A percentile compares a stretch with the other conserved stretches of the same genome.
These are phyloP conservation scores for Zeus faber DNA, from an alignment of 2,113 vertebrate species.

Conservation along the genomic window DNA sequence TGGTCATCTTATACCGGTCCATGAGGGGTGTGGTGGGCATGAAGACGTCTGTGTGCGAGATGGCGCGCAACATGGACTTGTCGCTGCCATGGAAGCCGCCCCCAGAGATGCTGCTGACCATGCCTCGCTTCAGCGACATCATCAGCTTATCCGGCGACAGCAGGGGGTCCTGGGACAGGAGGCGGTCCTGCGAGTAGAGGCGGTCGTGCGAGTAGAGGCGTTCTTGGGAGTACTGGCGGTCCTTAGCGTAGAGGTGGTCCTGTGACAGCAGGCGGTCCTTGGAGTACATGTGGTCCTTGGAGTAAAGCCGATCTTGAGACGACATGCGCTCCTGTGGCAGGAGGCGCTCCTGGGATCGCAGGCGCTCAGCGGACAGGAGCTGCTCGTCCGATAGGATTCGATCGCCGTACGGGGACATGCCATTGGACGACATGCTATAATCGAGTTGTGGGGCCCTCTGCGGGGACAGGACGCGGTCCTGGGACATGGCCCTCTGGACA, in stretches of 20 bases:
- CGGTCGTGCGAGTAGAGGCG: constrained; percentile 91
- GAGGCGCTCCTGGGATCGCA: constrained; percentile 83
- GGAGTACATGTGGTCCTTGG: constrained; percentile 91
- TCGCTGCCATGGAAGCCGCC: constrained; percentile 83
- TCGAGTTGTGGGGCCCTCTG: constrained; percentile 68
- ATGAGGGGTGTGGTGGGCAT: constrained; percentile 93
- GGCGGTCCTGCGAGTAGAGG: constrained; percentile 91
- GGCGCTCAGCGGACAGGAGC: constrained; percentile 84
- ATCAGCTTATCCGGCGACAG: constrained; percentile 89
- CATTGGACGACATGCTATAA: constrained; percentile 34
- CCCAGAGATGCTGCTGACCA: constrained; percentile 63
- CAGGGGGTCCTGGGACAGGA: constrained; percentile 94
- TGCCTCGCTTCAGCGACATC: constrained; percentile 80
- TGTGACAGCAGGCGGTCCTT: constrained; percentile 91
- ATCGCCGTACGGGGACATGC: constrained; percentile 78
- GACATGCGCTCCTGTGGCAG: constrained; percentile 90
- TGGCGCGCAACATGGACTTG: constrained; percentile 87
- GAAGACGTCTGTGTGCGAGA: constrained; percentile 97
- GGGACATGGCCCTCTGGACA: constrained; percentile 95
- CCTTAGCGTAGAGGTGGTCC: constrained; percentile 76
- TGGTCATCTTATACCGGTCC: constrained; percentile 98
- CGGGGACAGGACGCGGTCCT: constrained; percentile 91
- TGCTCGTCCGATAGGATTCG: constrained; percentile 92
- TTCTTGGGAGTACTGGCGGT: constrained; percentile 77
- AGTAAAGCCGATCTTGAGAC: constrained; percentile 89